Evolutionary conservation across 2,888 invertebrate species (phyloP).

Genomic region (Chorisops tibialis): DNA sequence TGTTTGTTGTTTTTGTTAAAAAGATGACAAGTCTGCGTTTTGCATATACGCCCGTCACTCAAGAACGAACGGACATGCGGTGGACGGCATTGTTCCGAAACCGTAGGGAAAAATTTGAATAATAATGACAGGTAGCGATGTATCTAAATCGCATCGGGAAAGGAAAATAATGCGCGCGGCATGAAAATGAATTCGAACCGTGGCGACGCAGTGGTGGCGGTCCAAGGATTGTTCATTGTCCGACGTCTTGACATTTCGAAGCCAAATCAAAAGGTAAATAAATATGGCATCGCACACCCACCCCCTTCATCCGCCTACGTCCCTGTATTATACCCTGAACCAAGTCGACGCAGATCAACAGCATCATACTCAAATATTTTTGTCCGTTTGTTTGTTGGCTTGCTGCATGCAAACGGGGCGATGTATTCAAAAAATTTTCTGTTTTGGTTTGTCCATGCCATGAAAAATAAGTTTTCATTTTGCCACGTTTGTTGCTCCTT

Average conservation of each 20-base stretch:
- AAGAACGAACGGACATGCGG: neutral
- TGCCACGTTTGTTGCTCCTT: no score
- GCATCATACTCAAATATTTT: neutral
- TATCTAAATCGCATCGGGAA: slow-evolving; percentile 30
- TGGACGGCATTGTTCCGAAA: slow-evolving; percentile 10
- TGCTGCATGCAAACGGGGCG: no score
- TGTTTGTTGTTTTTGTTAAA: neutral
- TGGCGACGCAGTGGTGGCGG: slow-evolving; percentile 15
- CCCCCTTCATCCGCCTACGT: neutral
- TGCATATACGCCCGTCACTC: slow-evolving; percentile 33
- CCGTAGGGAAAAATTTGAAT: slow-evolving; percentile 33
- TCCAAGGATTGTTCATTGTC: slow-evolving; percentile 23
- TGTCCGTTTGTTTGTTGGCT: neutral
- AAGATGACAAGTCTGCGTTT: slow-evolving; percentile 28
- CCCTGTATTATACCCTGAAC: neutral
- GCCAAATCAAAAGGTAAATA: neutral
- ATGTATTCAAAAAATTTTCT: no score
- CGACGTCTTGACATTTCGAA: slow-evolving; percentile 2
- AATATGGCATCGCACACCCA: no score
- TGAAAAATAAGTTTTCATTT: no score
- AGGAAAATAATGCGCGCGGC: slow-evolving; percentile 10
- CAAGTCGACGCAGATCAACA: slow-evolving; percentile 4
- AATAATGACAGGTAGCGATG: slow-evolving; percentile 36
- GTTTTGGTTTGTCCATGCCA: no score
- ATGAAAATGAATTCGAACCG: neutral